Evolutionary conservation across 2,113 vertebrate species (phyloP).

Genomic region (Empidonax traillii): DNA sequence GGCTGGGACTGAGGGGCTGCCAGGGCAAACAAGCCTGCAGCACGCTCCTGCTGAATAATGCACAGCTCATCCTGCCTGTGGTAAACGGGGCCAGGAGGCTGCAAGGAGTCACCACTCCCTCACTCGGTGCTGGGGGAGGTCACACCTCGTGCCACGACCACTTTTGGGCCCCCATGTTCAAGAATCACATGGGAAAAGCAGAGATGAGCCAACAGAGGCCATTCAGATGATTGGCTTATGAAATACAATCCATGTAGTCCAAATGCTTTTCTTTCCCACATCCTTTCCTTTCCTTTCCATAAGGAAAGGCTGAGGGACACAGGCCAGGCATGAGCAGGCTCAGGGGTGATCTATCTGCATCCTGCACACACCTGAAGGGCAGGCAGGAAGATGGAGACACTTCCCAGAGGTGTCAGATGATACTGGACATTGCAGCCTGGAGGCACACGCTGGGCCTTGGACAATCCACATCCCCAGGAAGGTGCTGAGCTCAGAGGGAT

Average conservation of each 20-base stretch:
- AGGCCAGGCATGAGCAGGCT: not conserved
- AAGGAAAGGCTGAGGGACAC: not conserved
- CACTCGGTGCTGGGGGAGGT: not conserved
- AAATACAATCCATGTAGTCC: rapidly evolving
- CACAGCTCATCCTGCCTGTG: not conserved
- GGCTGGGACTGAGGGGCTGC: not conserved
- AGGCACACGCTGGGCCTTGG: not conserved
- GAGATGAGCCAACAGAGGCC: not conserved
- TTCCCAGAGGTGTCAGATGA: too few relatives aligned
- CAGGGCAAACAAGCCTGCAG: not conserved
- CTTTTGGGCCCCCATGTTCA: not conserved
- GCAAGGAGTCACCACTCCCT: not conserved
- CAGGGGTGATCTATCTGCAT: not conserved
- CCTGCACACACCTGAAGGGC: not conserved
- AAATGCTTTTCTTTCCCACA: rapidly evolving
- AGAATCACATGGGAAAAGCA: not conserved
- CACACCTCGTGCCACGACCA: not conserved
- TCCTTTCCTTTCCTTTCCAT: not conserved
- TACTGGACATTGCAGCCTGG: not conserved
- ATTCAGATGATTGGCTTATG: not conserved
- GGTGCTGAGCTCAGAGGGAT: not conserved
- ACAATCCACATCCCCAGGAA: not conserved
- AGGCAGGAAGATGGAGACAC: not conserved
- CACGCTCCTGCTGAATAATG: not conserved
- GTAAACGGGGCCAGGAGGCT: not conserved